Base-by-base conservation (phyloP, 2,113 vertebrate species). In the Raja brachyura region DNA sequence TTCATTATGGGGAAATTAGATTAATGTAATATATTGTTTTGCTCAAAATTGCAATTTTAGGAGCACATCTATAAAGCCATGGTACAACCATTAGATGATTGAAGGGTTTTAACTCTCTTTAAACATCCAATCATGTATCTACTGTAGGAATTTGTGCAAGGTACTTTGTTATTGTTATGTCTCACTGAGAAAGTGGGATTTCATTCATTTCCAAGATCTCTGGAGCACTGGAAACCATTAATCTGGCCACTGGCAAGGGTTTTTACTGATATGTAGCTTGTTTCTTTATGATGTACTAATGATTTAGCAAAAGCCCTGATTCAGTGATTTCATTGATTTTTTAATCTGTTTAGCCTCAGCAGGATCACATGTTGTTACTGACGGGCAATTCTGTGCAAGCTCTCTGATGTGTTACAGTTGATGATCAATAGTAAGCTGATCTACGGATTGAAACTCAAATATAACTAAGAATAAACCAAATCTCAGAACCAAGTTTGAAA, bases 301-400 rank as follows among this genome's bases (percentile, higher is more conserved):
- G 66, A 92, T 73, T 73, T 74, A 92, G 68, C 90, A 73, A 73
- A 92, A 92, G 33, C 90, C 54, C 90, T 92, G 66, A 68, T 90
- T 68, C 86, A 90, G 86, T 73, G 48, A 54, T 92, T 88, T 92
- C 22, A 92, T 92, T 92, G 33, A 92, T 92, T 33, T 54, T 92
- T 74, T 74, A 92, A 92, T 92, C 90, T 92, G 33, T 73, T 92
- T 92, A 92, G 66, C 68, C 70, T 74, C 39, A 54, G 18, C 66
- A 90, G 88, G 88, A 22, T 90, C 31, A 90, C 31, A 92, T 48
- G 22, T 74, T 73, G 68, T 28, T 14, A 73, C 88, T 73, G 33
- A 48, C 88, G 28, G 33, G 33, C 88, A 48, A 92, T 70, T 92
- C 22, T 25, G 33, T 92, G 31, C 66, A 73, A 73, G 33, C 33